Base-by-base conservation (phyloP, 2,888 invertebrate genomes). In the Carpatolechia fugitivella region DNA sequence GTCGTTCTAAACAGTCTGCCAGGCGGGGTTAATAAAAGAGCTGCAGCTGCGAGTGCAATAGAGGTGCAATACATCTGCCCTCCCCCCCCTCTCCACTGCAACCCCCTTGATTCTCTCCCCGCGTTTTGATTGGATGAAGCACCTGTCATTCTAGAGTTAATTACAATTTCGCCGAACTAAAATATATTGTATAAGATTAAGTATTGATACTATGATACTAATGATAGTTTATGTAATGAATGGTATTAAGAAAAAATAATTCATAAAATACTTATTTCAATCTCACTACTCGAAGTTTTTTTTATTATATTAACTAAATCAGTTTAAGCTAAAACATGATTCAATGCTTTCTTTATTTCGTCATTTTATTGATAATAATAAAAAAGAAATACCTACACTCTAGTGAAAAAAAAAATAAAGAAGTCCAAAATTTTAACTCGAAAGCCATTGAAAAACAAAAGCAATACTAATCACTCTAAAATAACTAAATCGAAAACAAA, bases 21-120 rank as follows among this genome's bases (percentile, higher is more conserved):
- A 24, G 24, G 16, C 40, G 52, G 55, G 59, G 64, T 64, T 70
- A 71, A 71, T 71, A 71, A 68, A 66, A 67, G 63, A 59, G 61
- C 60, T 68, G 66, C 68, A 67, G 66, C 65, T 66, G 69, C 61
- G 46, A 16, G 41, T 47, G 47, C 52, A 56, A 51, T 52, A 40
- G 55, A 59, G 14, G 41, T 47, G 47, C 52, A 59, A 51, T 55
- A 33, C 56, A 59, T 56, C 56, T 56, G 56, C 49, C 56, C 46
- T 41, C 38, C 51, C 38, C 49, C 31, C 29, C 18, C 48, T 53
- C 46, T 41, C n/a, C 35, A 11, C 14, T 16, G 16, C 24, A 24
- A 8, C 3, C 14, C 38, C 51, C 40, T 30, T 11, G 24, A 24
- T n/a, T 20, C 44, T 29, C 44, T 3, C 44, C 14, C 24, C 13